Conservation (phyloP, 2,797 vertebrate genomes). For the Linurgus olivaceus region DNA sequence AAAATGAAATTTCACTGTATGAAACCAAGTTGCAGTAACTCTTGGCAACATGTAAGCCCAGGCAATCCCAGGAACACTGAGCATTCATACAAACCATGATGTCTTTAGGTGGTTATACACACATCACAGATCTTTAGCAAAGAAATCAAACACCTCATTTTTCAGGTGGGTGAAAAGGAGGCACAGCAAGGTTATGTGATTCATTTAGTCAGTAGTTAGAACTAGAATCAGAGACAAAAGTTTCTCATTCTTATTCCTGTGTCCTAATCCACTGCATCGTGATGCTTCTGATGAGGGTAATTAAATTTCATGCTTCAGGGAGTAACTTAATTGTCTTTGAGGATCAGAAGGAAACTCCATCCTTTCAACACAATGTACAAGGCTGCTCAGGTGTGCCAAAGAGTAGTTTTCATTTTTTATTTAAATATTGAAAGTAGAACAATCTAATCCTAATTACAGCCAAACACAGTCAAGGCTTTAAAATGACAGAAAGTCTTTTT, state of each 20-base stretch:
- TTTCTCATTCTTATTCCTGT: neutral
- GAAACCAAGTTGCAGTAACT: neutral
- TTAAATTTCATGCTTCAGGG: conserved; percentile 43
- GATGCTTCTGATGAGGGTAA: conserved; percentile 40
- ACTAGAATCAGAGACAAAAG: neutral
- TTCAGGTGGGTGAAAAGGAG: neutral
- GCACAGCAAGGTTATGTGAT: neutral
- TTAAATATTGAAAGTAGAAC: conserved; percentile 10
- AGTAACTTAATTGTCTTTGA: conserved; percentile 52
- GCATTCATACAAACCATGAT: neutral
- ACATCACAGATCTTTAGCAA: neutral
- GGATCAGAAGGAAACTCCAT: conserved; percentile 18
- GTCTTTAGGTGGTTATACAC: neutral
- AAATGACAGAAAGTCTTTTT: conserved; percentile 12
- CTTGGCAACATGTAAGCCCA: neutral
- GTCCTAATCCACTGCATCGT: neutral
- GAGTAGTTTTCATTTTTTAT: neutral
- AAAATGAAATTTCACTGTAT: neutral
- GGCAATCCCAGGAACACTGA: neutral
- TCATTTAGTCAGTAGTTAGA: neutral
- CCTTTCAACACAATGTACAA: neutral
- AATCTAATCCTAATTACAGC: conserved; percentile 17
- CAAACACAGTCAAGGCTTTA: neutral
- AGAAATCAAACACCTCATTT: neutral
- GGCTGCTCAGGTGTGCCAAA: neutral